Evolutionary conservation across 2,113 vertebrate species (phyloP), one percentile per base, ranked within the genome.

Genomic region (Thunnus thynnus): DNA sequence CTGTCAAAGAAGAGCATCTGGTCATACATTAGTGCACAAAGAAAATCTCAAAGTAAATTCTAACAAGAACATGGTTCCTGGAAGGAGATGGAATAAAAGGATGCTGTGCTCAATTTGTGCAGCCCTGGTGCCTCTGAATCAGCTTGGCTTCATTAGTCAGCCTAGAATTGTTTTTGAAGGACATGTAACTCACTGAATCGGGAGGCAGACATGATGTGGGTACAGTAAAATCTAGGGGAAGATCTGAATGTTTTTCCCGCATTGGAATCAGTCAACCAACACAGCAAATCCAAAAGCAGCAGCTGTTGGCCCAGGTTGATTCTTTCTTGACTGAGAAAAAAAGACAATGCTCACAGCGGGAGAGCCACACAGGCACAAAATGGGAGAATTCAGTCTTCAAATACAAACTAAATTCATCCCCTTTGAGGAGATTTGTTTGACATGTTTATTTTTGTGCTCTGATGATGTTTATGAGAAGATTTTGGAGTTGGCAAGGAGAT

Each of bases 111-210:
- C 68, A 68, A 76, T 90, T 87, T 89, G 86, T 84, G 76, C 76
- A 72, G 79, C 76, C 68, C 51, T 17, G 78, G n/a, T 78, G 83
- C 68, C 50, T 86, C 72, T 65, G 80, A 88, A 82, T 87, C 72
- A 82, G 74, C 69, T 67, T 12, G 62, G 85, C 79, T 84, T 90
- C 84, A 90, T 91, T 88, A 88, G 86, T 79, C 70, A 65, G 77
- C 71, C 76, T 48, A 30, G 68, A 77, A 86, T 84, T 89, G 76
- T 82, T 88, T 80, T 88, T 79, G 79, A 91, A 87, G 65, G 71
- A 87, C 77, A 75, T 82, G 32, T 85, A 88, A 86, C 62, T 73
- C 72, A 69, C 51, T 36, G 18, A 84, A 83, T 47, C 17, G 47
- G 66, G 1, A 47, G 48, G 62, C 52, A 52, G 47, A 52, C 80